A percentile compares a stretch with the other conserved stretches of the same genome.
Conservation (phyloP, 2,888 invertebrate species). For the Ariolimax columbianus region DNA sequence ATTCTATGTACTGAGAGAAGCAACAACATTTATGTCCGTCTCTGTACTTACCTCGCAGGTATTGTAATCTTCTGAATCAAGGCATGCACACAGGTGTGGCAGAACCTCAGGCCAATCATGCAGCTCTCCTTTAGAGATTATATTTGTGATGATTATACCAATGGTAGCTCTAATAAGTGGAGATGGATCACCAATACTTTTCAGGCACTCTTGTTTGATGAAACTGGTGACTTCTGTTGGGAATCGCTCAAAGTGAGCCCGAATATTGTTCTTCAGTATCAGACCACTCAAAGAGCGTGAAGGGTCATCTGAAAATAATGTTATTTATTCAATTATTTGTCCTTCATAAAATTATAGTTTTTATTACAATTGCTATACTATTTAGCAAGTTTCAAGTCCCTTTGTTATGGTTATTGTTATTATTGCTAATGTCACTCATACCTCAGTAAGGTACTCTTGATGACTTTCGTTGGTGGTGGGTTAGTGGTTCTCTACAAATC, state of each 20-base stretch:
- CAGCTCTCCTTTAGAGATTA: constrained; percentile 89
- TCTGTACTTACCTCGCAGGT: constrained; percentile 88
- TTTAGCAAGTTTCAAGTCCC: no score
- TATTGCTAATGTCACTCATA: no score
- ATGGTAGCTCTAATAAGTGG: constrained; percentile 97
- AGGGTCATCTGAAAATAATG: constrained; percentile 87
- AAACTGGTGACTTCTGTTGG: constrained; percentile 94
- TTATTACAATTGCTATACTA: no score
- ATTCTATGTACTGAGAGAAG: no score
- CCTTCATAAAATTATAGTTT: no score
- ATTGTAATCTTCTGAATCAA: constrained; percentile 96
- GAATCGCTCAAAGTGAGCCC: constrained; percentile 92
- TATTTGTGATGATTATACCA: constrained; percentile 97
- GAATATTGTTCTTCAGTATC: constrained; percentile 98
- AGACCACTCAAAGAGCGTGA: constrained; percentile 97
- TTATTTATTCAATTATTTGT: background rate
- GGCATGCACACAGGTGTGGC: constrained; percentile 93
- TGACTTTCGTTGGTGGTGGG: no score
- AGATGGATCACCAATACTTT: constrained; percentile 96
- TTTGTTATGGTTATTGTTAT: no score
- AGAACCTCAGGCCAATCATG: constrained; percentile 94
- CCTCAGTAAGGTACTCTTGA: no score
- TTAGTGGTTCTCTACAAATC: no score
- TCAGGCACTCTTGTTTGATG: constrained; percentile 96
- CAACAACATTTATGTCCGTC: no score